Percentiles rank a stretch among this genome's conserved stretches.
Conservation (phyloP, 2,797 vertebrate species). For the Acridotheres tristis region DNA sequence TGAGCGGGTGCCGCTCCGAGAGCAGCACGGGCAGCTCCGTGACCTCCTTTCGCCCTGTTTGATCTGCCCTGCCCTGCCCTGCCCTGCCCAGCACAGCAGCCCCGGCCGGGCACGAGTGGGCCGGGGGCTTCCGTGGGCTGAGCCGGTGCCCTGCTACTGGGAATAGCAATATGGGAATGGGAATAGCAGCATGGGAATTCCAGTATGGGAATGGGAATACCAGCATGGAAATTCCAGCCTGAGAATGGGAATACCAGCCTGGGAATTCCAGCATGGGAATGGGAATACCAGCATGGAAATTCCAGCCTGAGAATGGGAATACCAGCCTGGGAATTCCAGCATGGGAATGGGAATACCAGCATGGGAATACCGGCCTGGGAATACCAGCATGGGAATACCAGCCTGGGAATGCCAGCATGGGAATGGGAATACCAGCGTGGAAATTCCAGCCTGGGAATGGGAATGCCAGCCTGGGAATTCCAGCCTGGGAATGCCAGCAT, state of each 20-base stretch:
- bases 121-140: fast-evolving
- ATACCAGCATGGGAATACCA: neutral
- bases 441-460: too few species aligned
- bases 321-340: neutral
- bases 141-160: neutral
- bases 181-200: too few species aligned
- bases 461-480: too few species aligned
- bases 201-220: too few species aligned
- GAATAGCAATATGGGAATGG: fast-evolving
- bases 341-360: too few species aligned
- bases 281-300: too few species aligned
- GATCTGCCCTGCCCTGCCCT: neutral
- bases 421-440: neutral
- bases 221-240: too few species aligned
- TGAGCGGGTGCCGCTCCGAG: neutral
- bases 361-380: too few species aligned
- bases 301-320: too few species aligned
- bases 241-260: neutral
- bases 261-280: neutral
- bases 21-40: neutral
- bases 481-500: neutral
- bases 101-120: fast-evolving
- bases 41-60: constrained; percentile 21
- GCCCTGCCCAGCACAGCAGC: neutral
- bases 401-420: neutral